A percentile compares a stretch with the other conserved stretches of the same genome.
These are phyloP conservation scores for Sternarchorhynchus goeldii DNA, from an alignment of 2,797 vertebrate genomes.

Conservation along the genomic window DNA sequence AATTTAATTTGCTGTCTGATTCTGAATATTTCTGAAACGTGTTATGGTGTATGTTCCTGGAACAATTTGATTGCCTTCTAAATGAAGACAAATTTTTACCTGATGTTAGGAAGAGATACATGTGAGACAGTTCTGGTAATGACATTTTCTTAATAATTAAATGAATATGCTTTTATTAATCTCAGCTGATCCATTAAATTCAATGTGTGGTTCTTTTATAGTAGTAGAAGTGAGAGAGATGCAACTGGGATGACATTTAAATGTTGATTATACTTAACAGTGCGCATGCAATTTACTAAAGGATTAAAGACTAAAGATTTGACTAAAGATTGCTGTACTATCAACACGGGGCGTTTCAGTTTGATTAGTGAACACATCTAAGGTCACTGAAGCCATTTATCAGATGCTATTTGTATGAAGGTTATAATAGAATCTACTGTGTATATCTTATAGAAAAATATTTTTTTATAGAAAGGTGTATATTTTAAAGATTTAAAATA, in stretches of 20 bases:
- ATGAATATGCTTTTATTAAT: conserved; percentile 10
- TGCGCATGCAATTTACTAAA: background rate
- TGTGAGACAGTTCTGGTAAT: background rate
- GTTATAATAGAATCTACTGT: background rate
- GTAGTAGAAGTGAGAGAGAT: background rate
- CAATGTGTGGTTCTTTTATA: background rate
- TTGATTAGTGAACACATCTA: background rate
- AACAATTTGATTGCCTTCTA: background rate
- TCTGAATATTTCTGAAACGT: background rate
- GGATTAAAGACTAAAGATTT: no score
- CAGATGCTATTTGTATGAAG: background rate
- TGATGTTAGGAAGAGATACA: background rate
- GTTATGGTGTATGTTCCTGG: background rate
- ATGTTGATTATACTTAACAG: background rate
- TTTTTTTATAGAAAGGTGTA: no score
- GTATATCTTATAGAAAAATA: no score
- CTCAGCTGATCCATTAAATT: conserved; percentile 1
- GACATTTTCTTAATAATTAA: conserved; percentile 17
- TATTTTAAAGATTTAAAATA: no score
- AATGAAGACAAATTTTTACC: conserved; percentile 3
- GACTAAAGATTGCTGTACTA: background rate
- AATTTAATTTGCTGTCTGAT: background rate
- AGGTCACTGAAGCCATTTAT: background rate
- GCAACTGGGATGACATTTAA: background rate
- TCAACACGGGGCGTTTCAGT: background rate